phyloP scores from a whole-genome alignment of 2,113 vertebrate species.

The Anarrhichthys ocellatus region DNA sequence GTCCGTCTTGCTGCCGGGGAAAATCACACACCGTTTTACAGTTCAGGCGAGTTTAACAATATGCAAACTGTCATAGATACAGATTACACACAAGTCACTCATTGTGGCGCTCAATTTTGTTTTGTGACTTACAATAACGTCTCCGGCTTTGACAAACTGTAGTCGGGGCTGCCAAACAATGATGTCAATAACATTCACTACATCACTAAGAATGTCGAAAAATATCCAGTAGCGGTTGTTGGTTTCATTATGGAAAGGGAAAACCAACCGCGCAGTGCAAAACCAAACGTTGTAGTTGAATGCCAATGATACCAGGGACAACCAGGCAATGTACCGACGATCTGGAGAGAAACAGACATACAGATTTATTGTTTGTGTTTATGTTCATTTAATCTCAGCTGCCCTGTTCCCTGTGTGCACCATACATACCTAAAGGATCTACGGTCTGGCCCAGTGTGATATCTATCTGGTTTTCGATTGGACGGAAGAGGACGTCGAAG shows the following conservation, averaged over 20 bases:
- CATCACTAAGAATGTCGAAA: conserved; percentile 83
- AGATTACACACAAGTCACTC: background rate
- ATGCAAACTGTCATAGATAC: background rate
- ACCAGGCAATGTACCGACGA: conserved; percentile 87
- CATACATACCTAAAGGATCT: conserved; percentile 87
- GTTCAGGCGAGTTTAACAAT: background rate
- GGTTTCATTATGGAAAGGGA: conserved; percentile 84
- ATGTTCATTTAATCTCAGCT: background rate
- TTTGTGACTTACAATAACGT: conserved; percentile 87
- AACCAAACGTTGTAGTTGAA: conserved; percentile 95
- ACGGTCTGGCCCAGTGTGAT: conserved; percentile 74
- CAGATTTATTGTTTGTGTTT: background rate
- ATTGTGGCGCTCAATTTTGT: background rate
- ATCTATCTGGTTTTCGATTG: conserved; percentile 80
- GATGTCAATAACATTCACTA: conserved; percentile 86
- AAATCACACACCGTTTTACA: background rate
- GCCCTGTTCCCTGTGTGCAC: background rate
- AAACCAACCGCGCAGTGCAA: conserved; percentile 84
- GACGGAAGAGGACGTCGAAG: conserved; percentile 69
- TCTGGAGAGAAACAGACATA: conserved; percentile 75
- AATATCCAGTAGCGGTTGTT: conserved; percentile 81
- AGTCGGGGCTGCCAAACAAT: conserved; percentile 89
- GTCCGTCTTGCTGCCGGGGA: conserved; percentile 82
- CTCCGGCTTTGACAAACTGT: conserved; percentile 89
- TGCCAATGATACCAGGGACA: conserved; percentile 84